A percentile compares a stretch with the other conserved stretches of the same genome.
phyloP scores from a whole-genome alignment of 1,140 invertebrate species.

The Calosoma granatense region DNA sequence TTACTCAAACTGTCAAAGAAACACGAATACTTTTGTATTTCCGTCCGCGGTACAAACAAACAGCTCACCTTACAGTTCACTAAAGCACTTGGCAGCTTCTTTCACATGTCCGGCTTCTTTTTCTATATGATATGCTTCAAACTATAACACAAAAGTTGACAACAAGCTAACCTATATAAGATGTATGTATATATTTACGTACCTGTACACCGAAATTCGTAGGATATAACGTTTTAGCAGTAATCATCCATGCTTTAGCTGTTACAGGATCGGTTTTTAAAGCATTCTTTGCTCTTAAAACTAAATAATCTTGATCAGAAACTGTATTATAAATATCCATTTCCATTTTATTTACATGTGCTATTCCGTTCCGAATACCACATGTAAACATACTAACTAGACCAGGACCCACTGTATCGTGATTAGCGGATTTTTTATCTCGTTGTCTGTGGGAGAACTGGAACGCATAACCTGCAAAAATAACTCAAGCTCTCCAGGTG shows the following conservation, averaged over 20 bases:
- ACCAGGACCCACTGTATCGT: too few species aligned
- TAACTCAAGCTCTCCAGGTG: too few species aligned
- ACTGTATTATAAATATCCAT: background rate
- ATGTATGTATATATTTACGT: slow-evolving; percentile 14
- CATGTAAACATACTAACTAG: too few species aligned
- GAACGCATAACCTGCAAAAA: too few species aligned
- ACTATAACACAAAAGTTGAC: slow-evolving; percentile 36
- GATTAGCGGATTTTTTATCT: too few species aligned
- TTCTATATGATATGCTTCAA: slow-evolving; percentile 73
- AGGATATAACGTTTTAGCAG: slow-evolving; percentile 77
- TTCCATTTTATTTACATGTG: background rate
- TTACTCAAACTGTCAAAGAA: slow-evolving; percentile 30
- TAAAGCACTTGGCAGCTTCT: slow-evolving; percentile 76
- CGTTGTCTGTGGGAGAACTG: too few species aligned
- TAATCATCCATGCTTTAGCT: slow-evolving; percentile 86
- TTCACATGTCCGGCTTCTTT: slow-evolving; percentile 67
- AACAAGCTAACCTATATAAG: slow-evolving; percentile 1
- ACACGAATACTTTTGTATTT: slow-evolving; percentile 10
- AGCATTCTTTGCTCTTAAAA: slow-evolving; percentile 60
- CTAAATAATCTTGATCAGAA: slow-evolving; percentile 67
- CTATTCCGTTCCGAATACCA: too few species aligned
- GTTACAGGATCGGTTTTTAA: slow-evolving; percentile 59
- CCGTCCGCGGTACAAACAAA: slow-evolving; percentile 7
- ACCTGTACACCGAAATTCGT: slow-evolving; percentile 77
- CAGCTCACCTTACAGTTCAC: slow-evolving; percentile 38